Evolutionary conservation across 2,113 vertebrate species (phyloP).

Genomic region (Notechis scutatus): DNA sequence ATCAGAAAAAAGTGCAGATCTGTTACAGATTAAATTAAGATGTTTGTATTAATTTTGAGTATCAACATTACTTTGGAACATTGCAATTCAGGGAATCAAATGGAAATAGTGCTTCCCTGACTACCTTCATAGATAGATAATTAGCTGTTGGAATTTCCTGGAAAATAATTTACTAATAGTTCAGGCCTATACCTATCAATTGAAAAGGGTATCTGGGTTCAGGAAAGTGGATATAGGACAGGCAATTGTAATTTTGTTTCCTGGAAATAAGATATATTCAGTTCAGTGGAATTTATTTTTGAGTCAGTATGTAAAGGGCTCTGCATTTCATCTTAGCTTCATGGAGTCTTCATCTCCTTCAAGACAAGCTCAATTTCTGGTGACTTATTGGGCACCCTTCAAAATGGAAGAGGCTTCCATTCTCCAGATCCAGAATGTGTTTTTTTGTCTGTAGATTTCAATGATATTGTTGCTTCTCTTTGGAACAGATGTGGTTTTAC

Average conservation of each 20-base stretch:
- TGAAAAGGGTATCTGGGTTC: too few relatives aligned
- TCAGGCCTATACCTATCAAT: neutral
- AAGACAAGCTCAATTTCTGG: neutral
- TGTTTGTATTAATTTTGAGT: neutral
- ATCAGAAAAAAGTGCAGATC: neutral
- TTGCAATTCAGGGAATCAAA: neutral
- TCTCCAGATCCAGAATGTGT: neutral
- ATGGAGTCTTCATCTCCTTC: neutral
- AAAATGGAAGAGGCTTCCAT: neutral
- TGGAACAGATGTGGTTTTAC: constrained; percentile 52
- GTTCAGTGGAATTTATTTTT: neutral
- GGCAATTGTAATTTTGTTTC: neutral
- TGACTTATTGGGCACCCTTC: neutral
- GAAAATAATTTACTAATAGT: neutral
- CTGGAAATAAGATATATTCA: neutral
- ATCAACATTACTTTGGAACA: too few relatives aligned
- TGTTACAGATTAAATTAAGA: neutral
- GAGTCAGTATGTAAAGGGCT: neutral
- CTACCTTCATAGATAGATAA: neutral
- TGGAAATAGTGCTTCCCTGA: neutral
- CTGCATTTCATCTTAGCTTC: neutral
- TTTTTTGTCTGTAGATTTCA: constrained; percentile 46
- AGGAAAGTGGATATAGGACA: neutral
- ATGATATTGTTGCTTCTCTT: constrained; percentile 44
- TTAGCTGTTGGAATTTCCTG: neutral